phyloP scores from a whole-genome alignment of 1,140 invertebrate genomes.

The Drosophila prosaltans region DNA sequence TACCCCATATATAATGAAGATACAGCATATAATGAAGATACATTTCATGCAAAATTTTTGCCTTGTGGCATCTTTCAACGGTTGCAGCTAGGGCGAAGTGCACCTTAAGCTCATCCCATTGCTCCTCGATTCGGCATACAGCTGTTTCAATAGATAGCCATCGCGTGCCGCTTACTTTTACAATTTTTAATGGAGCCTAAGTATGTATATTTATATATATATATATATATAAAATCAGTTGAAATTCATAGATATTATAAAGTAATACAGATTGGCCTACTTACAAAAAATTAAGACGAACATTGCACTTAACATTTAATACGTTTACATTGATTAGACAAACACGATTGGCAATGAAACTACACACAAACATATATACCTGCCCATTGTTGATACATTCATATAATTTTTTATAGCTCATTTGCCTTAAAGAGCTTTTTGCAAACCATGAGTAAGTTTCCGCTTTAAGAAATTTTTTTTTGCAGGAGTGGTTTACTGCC shows the following conservation, averaged over 20 bases:
- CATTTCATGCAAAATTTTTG: conserved; percentile 11
- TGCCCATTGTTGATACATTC: conserved; percentile 1
- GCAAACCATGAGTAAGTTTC: conserved; percentile 1
- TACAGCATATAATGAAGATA: not conserved
- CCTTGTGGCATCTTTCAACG: conserved; percentile 17
- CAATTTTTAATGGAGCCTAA: not conserved
- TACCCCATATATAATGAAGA: conserved; percentile 18
- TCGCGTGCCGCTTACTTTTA: not conserved
- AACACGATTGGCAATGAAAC: not conserved
- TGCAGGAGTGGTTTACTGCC: not conserved
- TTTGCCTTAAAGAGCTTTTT: not conserved
- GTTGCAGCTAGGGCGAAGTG: not conserved
- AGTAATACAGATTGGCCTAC: not conserved
- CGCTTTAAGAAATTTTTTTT: not conserved
- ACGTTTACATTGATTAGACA: not conserved
- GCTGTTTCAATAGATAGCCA: not conserved
- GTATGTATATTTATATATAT: not conserved
- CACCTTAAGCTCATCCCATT: not conserved
- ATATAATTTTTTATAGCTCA: not conserved
- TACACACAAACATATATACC: not conserved
- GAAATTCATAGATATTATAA: not conserved
- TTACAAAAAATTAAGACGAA: not conserved
- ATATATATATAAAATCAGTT: not conserved
- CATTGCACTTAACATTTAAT: not conserved
- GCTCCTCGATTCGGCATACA: not conserved